Evolutionary conservation across 2,888 invertebrate genomes (phyloP), one percentile per base, ranked within the genome.

Genomic region (Perizoma flavofasciatum): DNA sequence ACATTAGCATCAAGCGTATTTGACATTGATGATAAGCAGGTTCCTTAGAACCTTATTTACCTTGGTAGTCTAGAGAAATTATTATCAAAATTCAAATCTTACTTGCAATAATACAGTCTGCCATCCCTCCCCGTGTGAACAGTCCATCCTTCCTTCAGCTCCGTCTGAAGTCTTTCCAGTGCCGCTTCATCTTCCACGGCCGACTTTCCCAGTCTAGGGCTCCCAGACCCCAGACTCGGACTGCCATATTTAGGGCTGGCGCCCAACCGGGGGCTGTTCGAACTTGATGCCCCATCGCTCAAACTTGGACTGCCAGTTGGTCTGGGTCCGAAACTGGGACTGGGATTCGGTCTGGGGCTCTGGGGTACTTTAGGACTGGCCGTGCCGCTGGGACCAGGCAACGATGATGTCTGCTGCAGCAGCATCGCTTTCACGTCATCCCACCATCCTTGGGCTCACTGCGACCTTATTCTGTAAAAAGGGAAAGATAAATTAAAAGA

Each of bases 21-120:
- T 22, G 3, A 22, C 22, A 22, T 22, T 2, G 22, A 1, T 22
- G 22, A 22, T 3, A 22, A 3, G 1, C 3, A 22, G 22, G 22
- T 22, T 22, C 22, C 22, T 22, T 22, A 22, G 22, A 22, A 22
- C 22, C 22, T 22, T 22, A 22, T 22, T 22, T 22, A 22, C 22
- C 22, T 22, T 22, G 3, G 22, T 22, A 22, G 37, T 37, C 37
- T 40, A 10, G n/a, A 49, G 39, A 52, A 33, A 8, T 6, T 22
- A 22, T 7, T 22, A 6, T 4, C 7, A 6, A 22, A 44, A 22
- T 3, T 6, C 7, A 54, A 35, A 34, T 94, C 97, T 95, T 89
- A 97, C 97, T 98, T 97, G 96, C 97, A 97, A 93, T 96, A 98
- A 88, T 97, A 97, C 63, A 96, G 94, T 73, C 97, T 93, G 65